phyloP scores from a whole-genome alignment of 53 echinoderm and acorn worm genomes.

The Glandiceps talaboti region DNA sequence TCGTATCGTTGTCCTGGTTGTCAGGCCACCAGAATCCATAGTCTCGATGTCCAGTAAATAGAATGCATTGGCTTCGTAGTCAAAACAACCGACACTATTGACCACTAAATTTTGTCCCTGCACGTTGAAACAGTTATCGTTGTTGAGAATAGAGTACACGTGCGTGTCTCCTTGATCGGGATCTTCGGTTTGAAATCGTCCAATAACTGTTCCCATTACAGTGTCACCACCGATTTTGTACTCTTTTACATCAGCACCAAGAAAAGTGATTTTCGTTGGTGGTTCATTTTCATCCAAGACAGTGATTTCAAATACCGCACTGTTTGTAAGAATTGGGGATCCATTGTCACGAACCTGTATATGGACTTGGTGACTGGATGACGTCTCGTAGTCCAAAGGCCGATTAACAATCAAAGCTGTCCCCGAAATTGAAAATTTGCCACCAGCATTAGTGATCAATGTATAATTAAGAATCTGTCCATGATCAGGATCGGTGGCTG shows the following conservation, averaged over 20 bases:
- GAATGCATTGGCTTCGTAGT: constrained; percentile 20
- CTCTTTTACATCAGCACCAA: constrained; percentile 13
- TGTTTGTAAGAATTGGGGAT: constrained; percentile 11
- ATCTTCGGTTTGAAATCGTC: constrained; percentile 29
- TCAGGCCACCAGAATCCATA: constrained; percentile 10
- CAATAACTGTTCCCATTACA: constrained; percentile 18
- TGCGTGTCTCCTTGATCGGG: constrained; percentile 30
- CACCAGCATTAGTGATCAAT: constrained; percentile 20
- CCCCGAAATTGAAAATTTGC: constrained; percentile 18
- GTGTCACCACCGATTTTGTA: constrained; percentile 13
- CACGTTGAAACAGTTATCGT: constrained; percentile 20
- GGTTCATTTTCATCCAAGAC: constrained; percentile 33
- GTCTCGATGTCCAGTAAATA: constrained; percentile 11
- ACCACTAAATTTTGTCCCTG: constrained; percentile 10
- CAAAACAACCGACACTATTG: constrained; percentile 18
- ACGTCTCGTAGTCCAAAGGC: constrained; percentile 25
- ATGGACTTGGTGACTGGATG: neutral
- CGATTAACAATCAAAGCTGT: constrained; percentile 22
- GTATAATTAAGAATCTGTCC: constrained; percentile 22
- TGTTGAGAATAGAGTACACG: constrained; percentile 12
- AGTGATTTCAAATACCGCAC: constrained; percentile 8
- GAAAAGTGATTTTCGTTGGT: constrained; percentile 21
- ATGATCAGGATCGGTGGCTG: constrained; percentile 28
- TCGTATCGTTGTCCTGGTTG: constrained; percentile 13
- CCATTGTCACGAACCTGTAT: constrained; percentile 32